Evolutionary conservation across 2,888 invertebrate genomes (phyloP).

Genomic region (Yponomeuta malinellus): DNA sequence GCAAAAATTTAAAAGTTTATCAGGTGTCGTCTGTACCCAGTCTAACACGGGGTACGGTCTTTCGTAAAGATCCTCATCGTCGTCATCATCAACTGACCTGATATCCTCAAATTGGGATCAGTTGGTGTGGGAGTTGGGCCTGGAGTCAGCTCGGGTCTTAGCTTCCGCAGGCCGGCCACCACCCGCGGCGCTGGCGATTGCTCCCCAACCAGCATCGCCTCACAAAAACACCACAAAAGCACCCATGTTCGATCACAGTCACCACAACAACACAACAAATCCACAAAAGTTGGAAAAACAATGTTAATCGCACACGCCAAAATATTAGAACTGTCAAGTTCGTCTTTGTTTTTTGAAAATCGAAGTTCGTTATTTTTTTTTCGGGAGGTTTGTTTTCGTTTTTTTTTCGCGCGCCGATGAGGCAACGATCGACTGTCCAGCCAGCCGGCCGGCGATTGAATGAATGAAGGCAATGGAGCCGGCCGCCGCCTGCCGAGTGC

Average conservation of each 20-base stretch:
- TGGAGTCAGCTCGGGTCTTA: constrained; percentile 65
- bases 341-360: constrained; percentile 49
- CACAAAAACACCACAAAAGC: constrained; percentile 49
- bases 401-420: constrained; percentile 36
- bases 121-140: constrained; percentile 60
- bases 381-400: neutral
- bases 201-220: constrained; percentile 69
- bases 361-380: constrained; percentile 56
- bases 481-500: neutral
- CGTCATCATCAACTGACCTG: constrained; percentile 42
- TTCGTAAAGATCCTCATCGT: too few species aligned
- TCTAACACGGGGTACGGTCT: too few species aligned
- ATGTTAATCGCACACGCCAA: constrained; percentile 23
- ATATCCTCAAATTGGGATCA: constrained; percentile 65
- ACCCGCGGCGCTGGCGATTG: constrained; percentile 71
- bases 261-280: constrained; percentile 24
- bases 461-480: constrained; percentile 20
- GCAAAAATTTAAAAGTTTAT: too few species aligned
- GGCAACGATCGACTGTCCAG: constrained; percentile 25
- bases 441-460: constrained; percentile 42
- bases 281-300: constrained; percentile 19
- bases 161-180: constrained; percentile 70
- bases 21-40: too few species aligned
- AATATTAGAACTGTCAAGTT: constrained; percentile 12
- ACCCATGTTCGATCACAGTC: constrained; percentile 40